These are phyloP conservation scores for Ctenodactylus gundi DNA, from an alignment of 2,113 vertebrate species.

Conservation along the genomic window DNA sequence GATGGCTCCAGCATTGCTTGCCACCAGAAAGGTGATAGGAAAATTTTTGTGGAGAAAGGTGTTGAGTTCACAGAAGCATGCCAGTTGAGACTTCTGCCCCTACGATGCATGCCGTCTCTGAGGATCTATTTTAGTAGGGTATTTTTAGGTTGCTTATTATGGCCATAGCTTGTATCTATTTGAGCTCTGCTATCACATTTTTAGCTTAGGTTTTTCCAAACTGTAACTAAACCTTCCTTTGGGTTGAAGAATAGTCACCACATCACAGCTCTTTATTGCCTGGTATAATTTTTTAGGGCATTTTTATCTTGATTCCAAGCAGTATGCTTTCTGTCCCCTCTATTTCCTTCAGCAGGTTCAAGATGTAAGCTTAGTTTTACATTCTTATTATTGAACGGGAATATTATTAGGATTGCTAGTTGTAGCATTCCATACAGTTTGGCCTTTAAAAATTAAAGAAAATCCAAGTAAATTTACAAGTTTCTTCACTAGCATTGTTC, in stretches of 20 bases:
- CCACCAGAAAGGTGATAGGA: not conserved
- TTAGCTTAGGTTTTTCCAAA: not conserved
- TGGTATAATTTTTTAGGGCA: not conserved
- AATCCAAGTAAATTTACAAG: slow-evolving; percentile 47
- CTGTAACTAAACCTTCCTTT: not conserved
- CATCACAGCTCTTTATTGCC: not conserved
- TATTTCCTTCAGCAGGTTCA: not conserved
- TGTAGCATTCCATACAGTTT: not conserved
- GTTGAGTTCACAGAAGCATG: not conserved
- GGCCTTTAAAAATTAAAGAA: slow-evolving; percentile 21
- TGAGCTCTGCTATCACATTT: not conserved
- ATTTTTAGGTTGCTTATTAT: not conserved
- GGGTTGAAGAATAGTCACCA: not conserved
- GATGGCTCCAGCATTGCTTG: not conserved
- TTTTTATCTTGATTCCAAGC: not conserved
- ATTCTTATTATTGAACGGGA: not conserved
- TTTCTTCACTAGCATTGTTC: slow-evolving; percentile 20
- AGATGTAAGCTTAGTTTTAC: not conserved
- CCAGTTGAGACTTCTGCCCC: not conserved
- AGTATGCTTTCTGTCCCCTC: not conserved
- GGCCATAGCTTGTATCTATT: not conserved
- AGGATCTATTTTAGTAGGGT: not conserved
- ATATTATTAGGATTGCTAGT: slow-evolving; percentile 24
- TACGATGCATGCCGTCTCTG: not conserved
- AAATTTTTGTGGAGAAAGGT: not conserved